A percentile compares a stretch with the other conserved stretches of the same genome.
phyloP scores from a whole-genome alignment of 2,797 vertebrate species.

The Cygnus olor region DNA sequence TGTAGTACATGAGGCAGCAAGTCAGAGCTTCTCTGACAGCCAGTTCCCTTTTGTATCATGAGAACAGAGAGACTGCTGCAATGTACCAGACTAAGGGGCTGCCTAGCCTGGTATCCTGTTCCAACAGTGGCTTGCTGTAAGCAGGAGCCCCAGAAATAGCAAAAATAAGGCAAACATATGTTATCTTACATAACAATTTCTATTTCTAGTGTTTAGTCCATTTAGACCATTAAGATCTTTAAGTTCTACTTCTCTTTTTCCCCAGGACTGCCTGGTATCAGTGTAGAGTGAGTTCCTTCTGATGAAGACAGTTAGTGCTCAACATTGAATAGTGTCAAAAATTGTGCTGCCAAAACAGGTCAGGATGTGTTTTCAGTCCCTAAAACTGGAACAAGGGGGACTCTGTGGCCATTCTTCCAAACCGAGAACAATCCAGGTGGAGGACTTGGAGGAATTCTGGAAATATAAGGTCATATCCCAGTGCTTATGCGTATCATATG shows the following conservation, averaged over 20 bases:
- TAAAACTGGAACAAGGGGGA: neutral
- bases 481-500: fast-evolving
- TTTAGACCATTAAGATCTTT: neutral
- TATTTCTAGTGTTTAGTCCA: neutral
- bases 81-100: neutral
- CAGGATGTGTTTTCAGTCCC: neutral
- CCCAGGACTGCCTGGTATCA: neutral
- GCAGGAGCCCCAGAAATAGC: neutral
- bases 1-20: neutral
- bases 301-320: neutral
- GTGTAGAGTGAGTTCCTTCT: neutral
- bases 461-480: neutral
- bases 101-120: neutral
- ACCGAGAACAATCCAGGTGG: neutral
- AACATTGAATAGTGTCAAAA: neutral
- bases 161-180: neutral
- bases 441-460: neutral
- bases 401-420: neutral
- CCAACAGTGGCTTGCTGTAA: neutral
- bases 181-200: neutral
- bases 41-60: neutral
- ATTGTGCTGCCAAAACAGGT: neutral
- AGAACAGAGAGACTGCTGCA: neutral
- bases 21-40: neutral
- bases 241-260: neutral